phyloP scores from a whole-genome alignment of 2,113 vertebrate genomes.

The Periophthalmus modestus region DNA sequence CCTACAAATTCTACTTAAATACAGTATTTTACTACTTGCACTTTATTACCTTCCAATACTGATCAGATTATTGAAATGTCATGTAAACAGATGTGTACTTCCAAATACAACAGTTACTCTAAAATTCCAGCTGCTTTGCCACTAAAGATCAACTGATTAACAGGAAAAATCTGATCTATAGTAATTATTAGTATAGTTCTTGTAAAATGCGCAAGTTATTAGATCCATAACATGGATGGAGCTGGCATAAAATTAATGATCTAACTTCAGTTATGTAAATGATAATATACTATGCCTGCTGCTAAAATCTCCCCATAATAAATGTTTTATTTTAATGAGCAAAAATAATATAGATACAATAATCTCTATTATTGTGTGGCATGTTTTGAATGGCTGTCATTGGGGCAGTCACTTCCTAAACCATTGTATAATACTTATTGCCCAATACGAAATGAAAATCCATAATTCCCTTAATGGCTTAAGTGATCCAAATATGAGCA shows the following conservation, averaged over 20 bases:
- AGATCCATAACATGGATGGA: neutral
- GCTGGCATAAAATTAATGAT: neutral
- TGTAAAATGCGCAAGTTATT: too few species aligned
- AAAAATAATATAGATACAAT: too few species aligned
- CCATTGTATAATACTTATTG: neutral
- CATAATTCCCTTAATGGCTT: neutral
- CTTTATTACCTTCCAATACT: too few species aligned
- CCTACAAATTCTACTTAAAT: too few species aligned
- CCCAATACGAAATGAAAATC: neutral
- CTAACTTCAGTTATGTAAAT: neutral
- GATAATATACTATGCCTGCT: neutral
- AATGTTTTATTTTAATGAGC: neutral
- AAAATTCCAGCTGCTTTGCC: too few species aligned
- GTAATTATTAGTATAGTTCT: too few species aligned
- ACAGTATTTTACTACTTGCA: too few species aligned
- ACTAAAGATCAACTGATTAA: too few species aligned
- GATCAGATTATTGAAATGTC: too few species aligned
- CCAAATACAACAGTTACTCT: too few species aligned
- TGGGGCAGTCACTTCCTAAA: neutral
- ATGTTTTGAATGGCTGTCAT: conserved; percentile 2
- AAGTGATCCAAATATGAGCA: conserved; percentile 2
- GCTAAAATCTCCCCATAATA: neutral
- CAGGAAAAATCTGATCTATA: too few species aligned
- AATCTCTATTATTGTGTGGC: neutral
- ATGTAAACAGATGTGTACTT: too few species aligned